phyloP scores from a whole-genome alignment of 2,113 vertebrate species.

The Larimichthys crocea region DNA sequence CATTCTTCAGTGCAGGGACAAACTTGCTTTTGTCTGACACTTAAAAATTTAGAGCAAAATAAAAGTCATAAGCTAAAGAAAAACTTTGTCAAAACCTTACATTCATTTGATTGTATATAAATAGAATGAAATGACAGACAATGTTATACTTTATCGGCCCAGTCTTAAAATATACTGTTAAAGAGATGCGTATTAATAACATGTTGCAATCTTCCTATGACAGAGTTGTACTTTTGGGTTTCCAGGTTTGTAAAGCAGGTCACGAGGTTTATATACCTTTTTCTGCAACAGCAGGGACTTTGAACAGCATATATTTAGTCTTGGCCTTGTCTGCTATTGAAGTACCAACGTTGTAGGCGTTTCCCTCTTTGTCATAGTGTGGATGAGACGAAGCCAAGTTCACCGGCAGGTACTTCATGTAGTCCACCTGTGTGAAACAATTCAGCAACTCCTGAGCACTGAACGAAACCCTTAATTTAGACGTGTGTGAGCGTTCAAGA shows the following conservation, averaged over 20 bases:
- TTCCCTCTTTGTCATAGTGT: constrained; percentile 93
- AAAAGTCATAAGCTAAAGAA: background rate
- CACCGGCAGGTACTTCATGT: constrained; percentile 88
- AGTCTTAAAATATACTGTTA: background rate
- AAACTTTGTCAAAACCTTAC: background rate
- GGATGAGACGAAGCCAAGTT: constrained; percentile 91
- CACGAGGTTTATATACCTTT: constrained; percentile 78
- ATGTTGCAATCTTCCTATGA: too few relatives aligned
- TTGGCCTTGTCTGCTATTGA: constrained; percentile 93
- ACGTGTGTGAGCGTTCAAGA: background rate
- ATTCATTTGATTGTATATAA: background rate
- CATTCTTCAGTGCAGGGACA: constrained; percentile 81
- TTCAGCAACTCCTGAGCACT: constrained; percentile 14
- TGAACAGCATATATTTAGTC: constrained; percentile 93
- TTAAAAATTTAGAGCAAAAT: background rate
- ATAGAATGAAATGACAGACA: background rate
- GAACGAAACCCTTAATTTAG: background rate
- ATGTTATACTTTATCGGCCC: background rate
- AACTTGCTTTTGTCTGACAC: constrained; percentile 67
- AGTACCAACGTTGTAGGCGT: constrained; percentile 92
- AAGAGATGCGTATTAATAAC: background rate
- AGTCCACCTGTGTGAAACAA: constrained; percentile 87
- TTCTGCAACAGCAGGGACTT: constrained; percentile 84
- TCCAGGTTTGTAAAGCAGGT: background rate
- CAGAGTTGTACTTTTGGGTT: too few relatives aligned